Conservation (phyloP, 2,797 vertebrate genomes). For the Enteromius trimaculatus region DNA sequence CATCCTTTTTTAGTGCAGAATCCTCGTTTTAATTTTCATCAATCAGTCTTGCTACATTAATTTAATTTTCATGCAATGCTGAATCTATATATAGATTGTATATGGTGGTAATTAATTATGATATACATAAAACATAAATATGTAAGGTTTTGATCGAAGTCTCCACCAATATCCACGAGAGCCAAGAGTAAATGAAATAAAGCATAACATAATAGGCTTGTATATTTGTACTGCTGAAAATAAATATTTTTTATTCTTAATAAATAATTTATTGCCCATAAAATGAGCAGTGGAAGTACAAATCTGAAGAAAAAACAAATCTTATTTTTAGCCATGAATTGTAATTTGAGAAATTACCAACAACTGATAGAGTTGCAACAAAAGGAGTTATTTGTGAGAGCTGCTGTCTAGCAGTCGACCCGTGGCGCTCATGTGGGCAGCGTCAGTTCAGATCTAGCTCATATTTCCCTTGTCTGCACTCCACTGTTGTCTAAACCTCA, state of each 20-base stretch:
- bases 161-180: no score
- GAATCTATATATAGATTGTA: neutral
- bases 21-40: no score
- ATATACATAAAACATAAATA: neutral
- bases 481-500: neutral
- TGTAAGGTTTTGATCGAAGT: neutral
- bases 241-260: neutral
- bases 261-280: neutral
- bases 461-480: neutral
- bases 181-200: neutral
- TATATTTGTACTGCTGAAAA: neutral
- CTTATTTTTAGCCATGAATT: neutral
- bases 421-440: neutral
- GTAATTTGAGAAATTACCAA: neutral
- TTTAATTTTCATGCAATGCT: neutral
- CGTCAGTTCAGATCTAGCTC: neutral
- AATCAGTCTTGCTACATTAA: no score
- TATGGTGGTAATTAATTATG: neutral
- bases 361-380: neutral
- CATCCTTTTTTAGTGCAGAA: no score
- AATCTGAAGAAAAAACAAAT: neutral
- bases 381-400: neutral
- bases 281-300: neutral
- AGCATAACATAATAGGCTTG: no score
- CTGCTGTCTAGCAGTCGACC: neutral